A percentile compares a stretch with the other conserved stretches of the same genome.
These are phyloP conservation scores for Carcinoscorpius rotundicauda DNA, from an alignment of 1,140 invertebrate genomes.

Conservation along the genomic window DNA sequence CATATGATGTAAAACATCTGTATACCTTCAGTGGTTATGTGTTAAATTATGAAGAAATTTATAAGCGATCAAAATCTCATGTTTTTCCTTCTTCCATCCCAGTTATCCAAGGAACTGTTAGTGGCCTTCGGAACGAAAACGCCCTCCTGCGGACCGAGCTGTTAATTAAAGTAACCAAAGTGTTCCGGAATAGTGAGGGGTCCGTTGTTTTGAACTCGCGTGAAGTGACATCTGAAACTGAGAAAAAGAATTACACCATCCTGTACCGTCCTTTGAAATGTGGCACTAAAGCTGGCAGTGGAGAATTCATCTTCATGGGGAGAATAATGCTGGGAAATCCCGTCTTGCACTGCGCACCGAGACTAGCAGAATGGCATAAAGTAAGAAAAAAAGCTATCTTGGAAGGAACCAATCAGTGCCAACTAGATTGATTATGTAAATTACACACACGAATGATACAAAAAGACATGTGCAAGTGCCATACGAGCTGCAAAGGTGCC, in stretches of 20 bases:
- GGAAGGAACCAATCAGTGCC: conserved; percentile 49
- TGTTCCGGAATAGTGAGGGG: conserved; percentile 36
- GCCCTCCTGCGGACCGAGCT: conserved; percentile 51
- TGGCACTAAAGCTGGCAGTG: conserved; percentile 51
- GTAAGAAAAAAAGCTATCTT: conserved; percentile 44
- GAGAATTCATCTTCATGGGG: conserved; percentile 68
- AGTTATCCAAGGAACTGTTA: conserved; percentile 52
- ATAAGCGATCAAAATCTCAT: too few relatives aligned
- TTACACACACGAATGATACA: neutral
- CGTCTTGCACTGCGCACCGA: conserved; percentile 55
- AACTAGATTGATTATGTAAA: conserved; percentile 32
- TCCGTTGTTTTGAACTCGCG: neutral
- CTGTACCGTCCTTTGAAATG: conserved; percentile 48
- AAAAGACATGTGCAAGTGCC: too few relatives aligned
- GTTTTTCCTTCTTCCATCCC: conserved; percentile 4
- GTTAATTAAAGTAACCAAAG: conserved; percentile 50
- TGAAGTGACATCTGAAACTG: neutral
- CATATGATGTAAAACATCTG: too few relatives aligned
- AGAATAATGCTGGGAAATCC: conserved; percentile 52
- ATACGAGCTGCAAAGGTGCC: too few relatives aligned
- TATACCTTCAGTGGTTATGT: too few relatives aligned
- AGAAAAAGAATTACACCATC: conserved; percentile 20
- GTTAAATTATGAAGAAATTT: too few relatives aligned
- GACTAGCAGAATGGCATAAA: conserved; percentile 50
- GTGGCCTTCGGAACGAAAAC: conserved; percentile 45